These are phyloP conservation scores for Montipora sp. DNA, from an alignment of 64 coral and sea anemone genomes.

Conservation along the genomic window DNA sequence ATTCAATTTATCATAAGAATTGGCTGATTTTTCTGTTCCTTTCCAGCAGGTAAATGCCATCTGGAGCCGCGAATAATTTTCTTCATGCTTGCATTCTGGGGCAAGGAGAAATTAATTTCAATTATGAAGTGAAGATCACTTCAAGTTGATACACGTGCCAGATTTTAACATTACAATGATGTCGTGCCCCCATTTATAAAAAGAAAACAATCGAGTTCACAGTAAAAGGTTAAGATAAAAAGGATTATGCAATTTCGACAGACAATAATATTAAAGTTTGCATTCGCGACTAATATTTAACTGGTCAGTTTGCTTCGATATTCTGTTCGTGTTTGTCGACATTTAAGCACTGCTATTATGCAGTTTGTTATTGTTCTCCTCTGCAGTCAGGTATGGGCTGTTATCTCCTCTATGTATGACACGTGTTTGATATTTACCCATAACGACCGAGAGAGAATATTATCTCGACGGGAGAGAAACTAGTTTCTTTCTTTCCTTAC, in stretches of 20 bases:
- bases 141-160: slow-evolving; percentile 48
- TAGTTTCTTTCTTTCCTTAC: not conserved
- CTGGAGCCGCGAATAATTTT: not conserved
- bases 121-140: not conserved
- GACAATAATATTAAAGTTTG: no score
- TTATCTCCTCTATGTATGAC: not conserved
- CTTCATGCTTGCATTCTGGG: not conserved
- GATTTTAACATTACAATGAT: not conserved
- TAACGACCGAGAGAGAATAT: not conserved
- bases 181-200: slow-evolving; percentile 1
- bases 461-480: not conserved
- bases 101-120: not conserved
- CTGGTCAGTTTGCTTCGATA: no score
- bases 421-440: not conserved
- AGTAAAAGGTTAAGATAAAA: not conserved
- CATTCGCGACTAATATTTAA: no score
- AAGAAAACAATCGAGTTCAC: not conserved
- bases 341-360: no score
- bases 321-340: no score
- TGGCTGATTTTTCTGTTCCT: not conserved
- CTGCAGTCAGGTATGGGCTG: no score
- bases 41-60: not conserved
- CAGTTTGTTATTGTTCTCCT: no score
- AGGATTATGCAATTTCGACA: not conserved
- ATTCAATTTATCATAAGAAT: not conserved